Conservation (phyloP, 2,113 vertebrate genomes). For the Helogale parvula region DNA sequence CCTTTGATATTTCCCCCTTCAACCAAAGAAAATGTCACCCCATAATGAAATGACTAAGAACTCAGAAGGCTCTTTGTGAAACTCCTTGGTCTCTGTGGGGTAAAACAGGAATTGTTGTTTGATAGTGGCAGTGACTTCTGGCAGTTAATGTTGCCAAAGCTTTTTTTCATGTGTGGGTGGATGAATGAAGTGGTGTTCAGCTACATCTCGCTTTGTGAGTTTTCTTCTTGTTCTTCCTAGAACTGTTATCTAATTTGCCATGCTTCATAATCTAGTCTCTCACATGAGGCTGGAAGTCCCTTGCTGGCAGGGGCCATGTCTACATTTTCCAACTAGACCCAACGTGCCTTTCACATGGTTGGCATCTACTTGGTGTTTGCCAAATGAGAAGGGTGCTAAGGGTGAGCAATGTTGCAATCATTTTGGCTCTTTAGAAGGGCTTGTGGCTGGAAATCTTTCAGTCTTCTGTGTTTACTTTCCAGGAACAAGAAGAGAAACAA, state of each 20-base stretch:
- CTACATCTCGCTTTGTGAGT: background rate
- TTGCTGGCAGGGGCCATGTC: background rate
- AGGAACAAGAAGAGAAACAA: conserved; percentile 38
- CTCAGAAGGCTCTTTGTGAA: background rate
- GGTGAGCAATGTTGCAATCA: background rate
- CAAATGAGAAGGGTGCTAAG: background rate
- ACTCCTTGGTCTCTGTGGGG: background rate
- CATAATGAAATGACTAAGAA: background rate
- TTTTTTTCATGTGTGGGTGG: background rate
- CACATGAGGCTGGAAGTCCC: background rate
- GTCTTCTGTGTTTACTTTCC: conserved; percentile 21
- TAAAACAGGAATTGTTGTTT: background rate
- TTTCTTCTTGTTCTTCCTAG: background rate
- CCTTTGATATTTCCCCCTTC: background rate
- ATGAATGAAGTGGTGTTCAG: background rate
- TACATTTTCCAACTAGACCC: background rate
- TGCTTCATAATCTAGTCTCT: background rate
- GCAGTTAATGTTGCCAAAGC: background rate
- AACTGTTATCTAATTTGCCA: background rate
- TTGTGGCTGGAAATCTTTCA: background rate
- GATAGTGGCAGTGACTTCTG: background rate
- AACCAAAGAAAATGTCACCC: background rate
- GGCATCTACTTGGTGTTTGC: background rate
- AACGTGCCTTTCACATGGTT: fast-evolving
- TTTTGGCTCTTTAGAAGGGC: background rate